Base-by-base conservation (phyloP, 2,113 vertebrate genomes). In the Carlito syrichta region DNA sequence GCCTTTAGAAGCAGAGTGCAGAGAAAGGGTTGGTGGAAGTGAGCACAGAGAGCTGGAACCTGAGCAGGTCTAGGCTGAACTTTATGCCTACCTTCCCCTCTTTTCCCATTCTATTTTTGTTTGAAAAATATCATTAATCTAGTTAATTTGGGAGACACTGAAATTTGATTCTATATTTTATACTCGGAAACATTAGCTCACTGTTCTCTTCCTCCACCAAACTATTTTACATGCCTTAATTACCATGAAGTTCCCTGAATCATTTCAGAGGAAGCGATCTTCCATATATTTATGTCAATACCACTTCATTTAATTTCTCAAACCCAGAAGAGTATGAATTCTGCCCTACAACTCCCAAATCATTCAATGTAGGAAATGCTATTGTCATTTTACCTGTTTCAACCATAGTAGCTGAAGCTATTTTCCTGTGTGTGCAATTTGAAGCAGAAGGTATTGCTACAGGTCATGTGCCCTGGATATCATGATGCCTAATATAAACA, bases 211-310 rank as follows among this genome's bases (percentile, higher is more conserved):
- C 23, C n/a, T 93, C 84, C n/a, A 45, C 50, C 62, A 79, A 84
- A 95, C 60, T 95, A 90, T 91, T 94, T 79, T 90, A 52, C 79
- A 91, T 83, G 52, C 40, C 63, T 96, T 95, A 86, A 87, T 95
- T 95, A 93, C 77, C 54, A 91, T 12, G 38, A 82, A 82, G 68
- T 93, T 17, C 17, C 89, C 78, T 76, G 62, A 78, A 88, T 92
- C 87, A 89, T 81, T 87, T 87, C 58, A 52, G 9, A 74, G 50
- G 58, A 92, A 92, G 89, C 5, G 11, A 52, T 90, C 71, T 87
- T 66, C 63, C 60, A 69, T 25, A 25, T 73, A 78, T 60, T 94
- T 92, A 86, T 4, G 62, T 16, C 9, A n/a, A 66, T 74, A 93
- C 23, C 3, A 86, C 94, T 97, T 94, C 81, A 94, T 94, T 96